These are phyloP conservation scores for Lasioglossum pauxillum DNA, from an alignment of 2,888 invertebrate genomes.

Conservation along the genomic window DNA sequence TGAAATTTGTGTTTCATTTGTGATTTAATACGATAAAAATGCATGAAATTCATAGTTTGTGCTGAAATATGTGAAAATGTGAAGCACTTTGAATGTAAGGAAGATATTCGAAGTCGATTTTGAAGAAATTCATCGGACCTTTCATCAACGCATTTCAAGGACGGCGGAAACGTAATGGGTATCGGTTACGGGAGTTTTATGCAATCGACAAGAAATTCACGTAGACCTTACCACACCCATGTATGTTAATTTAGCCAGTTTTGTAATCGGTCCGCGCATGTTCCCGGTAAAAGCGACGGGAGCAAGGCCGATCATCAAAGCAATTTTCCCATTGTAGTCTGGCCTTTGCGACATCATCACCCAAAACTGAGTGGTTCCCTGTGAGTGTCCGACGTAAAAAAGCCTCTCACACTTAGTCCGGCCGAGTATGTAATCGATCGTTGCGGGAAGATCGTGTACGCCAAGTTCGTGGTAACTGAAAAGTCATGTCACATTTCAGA, in stretches of 20 bases:
- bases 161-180: not conserved
- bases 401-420: conserved; percentile 83
- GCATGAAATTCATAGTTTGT: no score
- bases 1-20: no score
- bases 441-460: conserved; percentile 86
- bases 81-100: not conserved
- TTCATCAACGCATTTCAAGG: not conserved
- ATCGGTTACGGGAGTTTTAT: not conserved
- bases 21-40: not conserved
- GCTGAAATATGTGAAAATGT: not conserved
- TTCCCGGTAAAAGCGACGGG: conserved; percentile 82
- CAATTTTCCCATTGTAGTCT: conserved; percentile 80
- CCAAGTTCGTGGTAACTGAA: conserved; percentile 84
- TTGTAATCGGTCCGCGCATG: conserved; percentile 80
- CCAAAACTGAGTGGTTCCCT: conserved; percentile 85
- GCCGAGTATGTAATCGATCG: conserved; percentile 85
- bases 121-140: not conserved
- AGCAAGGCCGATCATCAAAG: conserved; percentile 79
- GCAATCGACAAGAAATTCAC: not conserved
- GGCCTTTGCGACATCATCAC: conserved; percentile 81
- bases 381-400: conserved; percentile 87
- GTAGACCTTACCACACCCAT: conserved; percentile 80
- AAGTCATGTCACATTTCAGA: not conserved
- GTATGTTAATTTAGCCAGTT: conserved; percentile 80
- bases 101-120: not conserved